Base-by-base conservation (phyloP, 2,797 vertebrate species). In the Enteromius treurensis region DNA sequence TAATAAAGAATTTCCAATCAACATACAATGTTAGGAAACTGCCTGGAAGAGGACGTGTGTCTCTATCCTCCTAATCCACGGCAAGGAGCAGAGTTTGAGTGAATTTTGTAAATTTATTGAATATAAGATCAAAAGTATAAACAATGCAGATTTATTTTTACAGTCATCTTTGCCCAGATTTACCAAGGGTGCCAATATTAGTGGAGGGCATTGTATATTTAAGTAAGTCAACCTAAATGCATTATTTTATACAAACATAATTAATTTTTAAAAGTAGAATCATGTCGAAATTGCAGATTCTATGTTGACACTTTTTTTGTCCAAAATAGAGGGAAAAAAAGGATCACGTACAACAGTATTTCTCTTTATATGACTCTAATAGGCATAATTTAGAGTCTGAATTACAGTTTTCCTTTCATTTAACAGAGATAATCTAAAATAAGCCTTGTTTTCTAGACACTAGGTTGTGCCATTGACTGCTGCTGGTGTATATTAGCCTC, bases 401-500 rank as follows among this genome's bases (percentile, higher is more conserved):
- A 69, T 80, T 29, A 80, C 65, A 70, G 5, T 69, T 70, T 80
- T 40, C 17, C 37, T 58, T 3, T n/a, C 6, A 70, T 70, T 60
- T 45, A 26, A 80, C 3, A 21, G n/a, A 42, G 55, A 45, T n/a
- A 15, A 10, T 40, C 9, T 42, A 8, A 80, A 80, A 79, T 42
- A 69, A 70, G 49, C 3, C 49, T 9, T 1, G 10, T 70, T 80
- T 80, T 70, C 51, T 37, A 32, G 49, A 21, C 49, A 70, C 13
- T 40, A 69, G 78, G n/a, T 60, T 47, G 17, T 32, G 55, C 55
- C 69, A 73, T 73, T 81, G 55, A 62, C 29, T 60, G 42, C 69
- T 49, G 19, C 79, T 73, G 40, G 53, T 81, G 17, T 65, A 53
- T 49, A 45, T 76, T 75, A 85, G 60, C 71, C 32, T 51, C 58